Percentiles rank a stretch among this genome's conserved stretches.
Evolutionary conservation across 2,888 invertebrate species (phyloP).

Genomic region (Heliconius hortense): DNA sequence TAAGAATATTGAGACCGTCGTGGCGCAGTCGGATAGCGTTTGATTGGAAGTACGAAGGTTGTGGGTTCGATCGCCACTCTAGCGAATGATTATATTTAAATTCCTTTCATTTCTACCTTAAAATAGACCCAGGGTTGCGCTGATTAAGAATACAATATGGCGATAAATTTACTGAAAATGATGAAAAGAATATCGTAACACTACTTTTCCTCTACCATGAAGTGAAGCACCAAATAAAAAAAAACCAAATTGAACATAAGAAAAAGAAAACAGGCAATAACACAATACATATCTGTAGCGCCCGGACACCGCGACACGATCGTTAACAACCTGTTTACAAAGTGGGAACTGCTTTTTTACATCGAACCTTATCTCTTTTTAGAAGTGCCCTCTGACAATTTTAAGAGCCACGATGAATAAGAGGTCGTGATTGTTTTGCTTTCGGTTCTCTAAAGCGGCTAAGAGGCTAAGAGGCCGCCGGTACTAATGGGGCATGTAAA

Average conservation of each 20-base stretch:
- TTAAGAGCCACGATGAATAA: conserved; percentile 63
- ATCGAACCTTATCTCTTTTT: conserved; percentile 70
- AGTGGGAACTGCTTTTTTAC: conserved; percentile 64
- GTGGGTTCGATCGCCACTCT: not conserved
- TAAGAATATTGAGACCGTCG: too few species aligned
- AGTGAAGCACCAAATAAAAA: not conserved
- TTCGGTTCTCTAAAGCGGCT: conserved; percentile 47
- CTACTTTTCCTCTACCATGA: not conserved
- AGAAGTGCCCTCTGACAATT: conserved; percentile 69
- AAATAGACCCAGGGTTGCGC: too few species aligned
- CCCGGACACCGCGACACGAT: conserved; percentile 50
- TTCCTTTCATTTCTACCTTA: too few species aligned
- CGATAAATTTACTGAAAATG: too few species aligned
- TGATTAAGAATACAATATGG: too few species aligned
- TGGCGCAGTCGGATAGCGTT: too few species aligned
- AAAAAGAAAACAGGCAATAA: not conserved
- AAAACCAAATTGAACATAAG: not conserved
- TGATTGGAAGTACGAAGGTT: too few species aligned
- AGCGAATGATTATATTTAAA: too few species aligned
- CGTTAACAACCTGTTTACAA: conserved; percentile 76
- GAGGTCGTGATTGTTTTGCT: conserved; percentile 52
- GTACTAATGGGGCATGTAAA: conserved; percentile 62
- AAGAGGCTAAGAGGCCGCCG: conserved; percentile 50
- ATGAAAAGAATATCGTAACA: too few species aligned
- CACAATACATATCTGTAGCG: conserved; percentile 17